These are phyloP conservation scores for Glomeris marginata DNA, from an alignment of 2,888 invertebrate genomes.

Conservation along the genomic window DNA sequence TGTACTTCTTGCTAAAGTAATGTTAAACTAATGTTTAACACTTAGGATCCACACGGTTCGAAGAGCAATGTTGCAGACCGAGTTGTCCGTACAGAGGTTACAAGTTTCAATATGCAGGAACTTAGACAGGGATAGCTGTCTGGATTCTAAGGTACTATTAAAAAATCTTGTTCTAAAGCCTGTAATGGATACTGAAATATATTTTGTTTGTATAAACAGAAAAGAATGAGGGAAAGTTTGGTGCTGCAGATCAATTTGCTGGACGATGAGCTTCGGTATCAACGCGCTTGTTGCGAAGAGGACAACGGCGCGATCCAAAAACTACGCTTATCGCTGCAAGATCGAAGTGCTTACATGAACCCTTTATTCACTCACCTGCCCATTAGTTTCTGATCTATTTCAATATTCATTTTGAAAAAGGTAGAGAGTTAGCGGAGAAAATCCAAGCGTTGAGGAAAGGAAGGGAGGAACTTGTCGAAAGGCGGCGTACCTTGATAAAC, in stretches of 20 bases:
- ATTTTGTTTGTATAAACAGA: background rate
- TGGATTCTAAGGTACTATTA: conserved; percentile 12
- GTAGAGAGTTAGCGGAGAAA: conserved; percentile 48
- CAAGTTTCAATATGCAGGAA: conserved; percentile 26
- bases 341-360: background rate
- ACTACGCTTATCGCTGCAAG: too few relatives aligned
- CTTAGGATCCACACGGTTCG: conserved; percentile 30
- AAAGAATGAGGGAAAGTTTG: background rate
- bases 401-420: conserved; percentile 29
- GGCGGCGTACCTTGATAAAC: conserved; percentile 31
- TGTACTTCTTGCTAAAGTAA: too few relatives aligned
- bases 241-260: conserved; percentile 21
- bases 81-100: conserved; percentile 25
- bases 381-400: background rate
- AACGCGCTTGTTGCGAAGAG: conserved; percentile 12
- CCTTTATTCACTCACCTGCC: background rate
- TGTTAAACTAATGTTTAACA: too few relatives aligned
- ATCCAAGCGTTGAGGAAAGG: conserved; percentile 51
- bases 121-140: conserved; percentile 18
- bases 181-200: background rate
- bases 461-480: conserved; percentile 45
- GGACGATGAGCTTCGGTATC: conserved; percentile 24
- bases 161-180: background rate
- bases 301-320: too few relatives aligned
- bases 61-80: conserved; percentile 30